Evolutionary conservation across 2,797 vertebrate genomes (phyloP).

Genomic region (Poeciliopsis paucimaculata): DNA sequence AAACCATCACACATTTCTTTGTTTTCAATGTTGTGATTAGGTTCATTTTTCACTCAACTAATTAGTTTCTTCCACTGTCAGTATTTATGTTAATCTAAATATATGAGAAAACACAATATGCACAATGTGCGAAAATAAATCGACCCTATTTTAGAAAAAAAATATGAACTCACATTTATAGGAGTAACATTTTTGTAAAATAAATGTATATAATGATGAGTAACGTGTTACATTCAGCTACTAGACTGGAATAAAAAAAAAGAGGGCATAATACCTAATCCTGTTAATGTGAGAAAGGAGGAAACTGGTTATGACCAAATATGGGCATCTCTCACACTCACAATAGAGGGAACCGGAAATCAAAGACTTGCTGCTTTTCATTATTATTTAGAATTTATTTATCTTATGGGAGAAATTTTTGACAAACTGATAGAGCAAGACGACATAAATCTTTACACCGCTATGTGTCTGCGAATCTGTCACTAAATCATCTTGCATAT

Average conservation of each 20-base stretch:
- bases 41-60: background rate
- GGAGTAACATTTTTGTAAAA: slow-evolving; percentile 3
- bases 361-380: background rate
- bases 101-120: background rate
- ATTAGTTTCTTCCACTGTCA: background rate
- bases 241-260: slow-evolving; percentile 42
- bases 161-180: background rate
- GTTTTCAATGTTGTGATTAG: background rate
- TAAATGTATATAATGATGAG: slow-evolving; percentile 10
- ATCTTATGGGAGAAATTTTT: background rate
- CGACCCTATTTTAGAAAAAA: background rate
- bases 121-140: background rate
- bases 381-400: background rate
- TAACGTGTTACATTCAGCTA: slow-evolving; percentile 22
- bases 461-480: background rate
- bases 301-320: slow-evolving; percentile 43
- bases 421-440: background rate
- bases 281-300: slow-evolving; percentile 56
- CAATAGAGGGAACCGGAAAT: slow-evolving; percentile 15
- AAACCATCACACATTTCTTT: background rate
- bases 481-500: slow-evolving; percentile 5
- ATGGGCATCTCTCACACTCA: slow-evolving; percentile 49
- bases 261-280: slow-evolving; percentile 49
- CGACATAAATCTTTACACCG: slow-evolving; percentile 3
- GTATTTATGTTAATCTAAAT: background rate